Conservation (phyloP, 2,888 invertebrate genomes). For the Elysia crispata region DNA sequence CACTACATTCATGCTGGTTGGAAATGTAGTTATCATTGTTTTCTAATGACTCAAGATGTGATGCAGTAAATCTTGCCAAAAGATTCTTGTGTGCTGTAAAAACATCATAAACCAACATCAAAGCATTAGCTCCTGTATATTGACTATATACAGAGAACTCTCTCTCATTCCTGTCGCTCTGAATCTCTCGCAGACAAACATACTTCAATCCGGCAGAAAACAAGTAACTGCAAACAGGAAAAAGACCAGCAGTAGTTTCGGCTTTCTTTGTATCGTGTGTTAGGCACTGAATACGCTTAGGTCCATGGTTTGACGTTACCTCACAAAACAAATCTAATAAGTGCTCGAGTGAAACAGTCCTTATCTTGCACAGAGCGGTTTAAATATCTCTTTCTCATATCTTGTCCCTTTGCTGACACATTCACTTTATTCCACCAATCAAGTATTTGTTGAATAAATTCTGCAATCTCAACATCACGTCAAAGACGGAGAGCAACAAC, state of each 20-base stretch:
- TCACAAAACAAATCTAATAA: too few relatives aligned
- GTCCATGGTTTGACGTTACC: neutral
- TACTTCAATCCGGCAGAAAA: conserved; percentile 1
- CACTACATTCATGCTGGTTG: too few relatives aligned
- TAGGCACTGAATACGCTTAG: neutral
- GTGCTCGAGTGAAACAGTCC: too few relatives aligned
- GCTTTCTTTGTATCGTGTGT: conserved; percentile 14
- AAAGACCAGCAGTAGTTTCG: neutral
- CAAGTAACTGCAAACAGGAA: neutral
- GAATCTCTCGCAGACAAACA: conserved; percentile 3
- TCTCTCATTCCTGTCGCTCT: conserved; percentile 14
- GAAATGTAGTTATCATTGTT: neutral
- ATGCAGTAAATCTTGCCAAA: conserved; percentile 2
- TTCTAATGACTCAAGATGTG: conserved; percentile 10
- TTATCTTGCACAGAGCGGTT: too few relatives aligned
- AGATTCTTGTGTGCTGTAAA: neutral
- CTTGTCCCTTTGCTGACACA: too few relatives aligned
- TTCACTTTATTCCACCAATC: too few relatives aligned
- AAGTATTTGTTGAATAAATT: too few relatives aligned
- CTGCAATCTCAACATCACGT: too few relatives aligned
- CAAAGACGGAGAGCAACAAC: too few relatives aligned
- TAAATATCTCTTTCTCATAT: too few relatives aligned
- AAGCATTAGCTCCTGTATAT: conserved; percentile 14
- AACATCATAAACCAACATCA: conserved; percentile 9
- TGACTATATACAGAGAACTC: conserved; percentile 28